Base-by-base conservation (phyloP, 2,113 vertebrate species). In the Pelecanus crispus region DNA sequence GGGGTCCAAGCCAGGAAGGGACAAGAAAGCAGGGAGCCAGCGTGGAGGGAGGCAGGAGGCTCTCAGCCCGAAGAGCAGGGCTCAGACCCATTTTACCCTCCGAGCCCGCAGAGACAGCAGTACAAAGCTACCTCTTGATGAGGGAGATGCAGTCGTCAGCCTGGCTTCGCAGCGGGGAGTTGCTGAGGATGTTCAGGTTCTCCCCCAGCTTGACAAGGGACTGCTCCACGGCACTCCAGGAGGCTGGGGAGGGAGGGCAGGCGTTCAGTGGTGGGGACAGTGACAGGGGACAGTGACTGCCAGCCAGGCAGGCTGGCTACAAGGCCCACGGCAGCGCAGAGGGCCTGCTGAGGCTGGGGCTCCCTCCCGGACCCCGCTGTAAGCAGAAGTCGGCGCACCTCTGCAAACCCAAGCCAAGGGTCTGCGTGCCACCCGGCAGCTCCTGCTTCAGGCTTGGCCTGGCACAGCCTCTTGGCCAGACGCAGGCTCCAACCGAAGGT, bases 201-300 rank as follows among this genome's bases (percentile, higher is more conserved):
- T 99, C 99, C 8, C 97, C 98, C 53, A 99, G 98, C 94, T 98
- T 99, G 63, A 98, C 14, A 5, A 99, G 91, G 29, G 98, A 98
- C 81, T 99, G 99, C 73, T 99, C 99, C 65, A 99, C 98, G 3
- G 98, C 97, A 53, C 96, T 98, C 99, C 99, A 99, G 63, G 98
- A 99, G 82, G 98, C 99, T 99, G 74, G 52, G 83, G 80, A 93
- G 26, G 81, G 42, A 70, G 61, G 61, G 45, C 65, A 90, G 28
- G 34, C 14, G 10, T 28, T 85, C 56, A 71, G n/a, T 0, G 0
- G 9, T 4, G 47, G 47, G 45, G 47, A 47, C 47, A 47, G 21
- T 5, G 26, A 53, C 68, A 62, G 1, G 47, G 45, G 47, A 47
- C 47, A 47, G 21, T 5, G 26, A 53, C 68, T 58, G 1, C n/a